Percentiles rank a stretch among this genome's conserved stretches.
These are phyloP conservation scores for Synergus laeviventris DNA, from an alignment of 2,888 invertebrate species.

Conservation along the genomic window DNA sequence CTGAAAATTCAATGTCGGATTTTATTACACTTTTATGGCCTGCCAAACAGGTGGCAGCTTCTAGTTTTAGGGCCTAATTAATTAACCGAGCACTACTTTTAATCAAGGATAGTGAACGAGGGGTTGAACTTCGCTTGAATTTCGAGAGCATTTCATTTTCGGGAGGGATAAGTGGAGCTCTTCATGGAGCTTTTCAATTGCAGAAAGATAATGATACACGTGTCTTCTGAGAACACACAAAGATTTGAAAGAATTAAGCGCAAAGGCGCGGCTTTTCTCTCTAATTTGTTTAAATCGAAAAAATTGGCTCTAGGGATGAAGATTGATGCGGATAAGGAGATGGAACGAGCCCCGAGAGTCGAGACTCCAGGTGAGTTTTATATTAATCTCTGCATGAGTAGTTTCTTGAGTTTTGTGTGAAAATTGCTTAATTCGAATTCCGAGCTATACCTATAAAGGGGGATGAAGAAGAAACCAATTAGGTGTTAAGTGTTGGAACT, in stretches of 20 bases:
- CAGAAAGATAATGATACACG: slow-evolving; percentile 69
- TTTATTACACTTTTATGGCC: neutral
- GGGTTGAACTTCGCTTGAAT: neutral
- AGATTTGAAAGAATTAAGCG: slow-evolving; percentile 72
- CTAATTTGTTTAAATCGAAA: slow-evolving; percentile 68
- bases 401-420: neutral
- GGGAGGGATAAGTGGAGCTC: neutral
- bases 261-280: slow-evolving; percentile 70
- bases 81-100: neutral
- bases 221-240: slow-evolving; percentile 68
- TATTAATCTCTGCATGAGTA: slow-evolving; percentile 36
- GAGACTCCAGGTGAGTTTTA: slow-evolving; percentile 69
- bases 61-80: neutral
- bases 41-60: neutral
- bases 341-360: slow-evolving; percentile 69
- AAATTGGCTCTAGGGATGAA: slow-evolving; percentile 71
- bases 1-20: slow-evolving; percentile 10
- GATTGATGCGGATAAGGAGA: slow-evolving; percentile 72
- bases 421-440: neutral
- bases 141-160: neutral
- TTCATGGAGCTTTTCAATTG: slow-evolving; percentile 44
- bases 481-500: neutral
- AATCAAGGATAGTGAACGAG: neutral
- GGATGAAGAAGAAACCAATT: slow-evolving; percentile 7
- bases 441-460: neutral